Base-by-base conservation (phyloP, 2,888 invertebrate species). In the Synanthedon vespiformis region DNA sequence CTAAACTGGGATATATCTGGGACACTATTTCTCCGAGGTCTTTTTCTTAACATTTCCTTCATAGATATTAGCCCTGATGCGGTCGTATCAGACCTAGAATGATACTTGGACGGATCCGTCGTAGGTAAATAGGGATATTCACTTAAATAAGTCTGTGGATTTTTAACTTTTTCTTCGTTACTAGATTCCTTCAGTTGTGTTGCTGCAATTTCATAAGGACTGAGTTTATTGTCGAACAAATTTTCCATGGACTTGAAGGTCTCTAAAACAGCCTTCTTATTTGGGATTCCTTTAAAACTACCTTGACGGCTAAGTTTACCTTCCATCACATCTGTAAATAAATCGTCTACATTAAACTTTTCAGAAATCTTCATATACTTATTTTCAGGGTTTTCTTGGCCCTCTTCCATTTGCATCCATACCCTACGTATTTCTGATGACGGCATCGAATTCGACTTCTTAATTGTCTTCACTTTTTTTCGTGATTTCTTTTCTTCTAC, bases 201-300 rank as follows among this genome's bases (percentile, higher is more conserved):
- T 3, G 74, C 67, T 0, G 80, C 72, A 50, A 84, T 74, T 56
- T 86, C 87, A 60, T 86, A 88, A 0, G 86, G 76, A 61, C 73
- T 81, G 4, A 80, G 60, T 57, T 74, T 77, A 18, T 61, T 73
- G 55, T 79, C 74, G 11, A 75, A 60, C 49, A 88, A 59, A 57
- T 85, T 87, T 64, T 88, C 88, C 83, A 88, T 87, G 1, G 89
- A 89, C 58, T 77, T 77, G 57, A 89, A 88, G 0, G 89, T 73
- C 64, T 87, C 88, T 18, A 89, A 69, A 44, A 89, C 89, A 2
- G 89, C 89, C 65, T 85, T 88, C 59, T 88, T 88, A 63, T 88
- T 80, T 27, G 89, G 88, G 59, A 89, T 88, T 0, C 89, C 89
- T 64, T 86, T 72, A 48, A 88, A 79, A 63, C 84, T 84, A n/a